phyloP scores from a whole-genome alignment of 1,140 invertebrate genomes.

The Zaprionus lachaisei region DNA sequence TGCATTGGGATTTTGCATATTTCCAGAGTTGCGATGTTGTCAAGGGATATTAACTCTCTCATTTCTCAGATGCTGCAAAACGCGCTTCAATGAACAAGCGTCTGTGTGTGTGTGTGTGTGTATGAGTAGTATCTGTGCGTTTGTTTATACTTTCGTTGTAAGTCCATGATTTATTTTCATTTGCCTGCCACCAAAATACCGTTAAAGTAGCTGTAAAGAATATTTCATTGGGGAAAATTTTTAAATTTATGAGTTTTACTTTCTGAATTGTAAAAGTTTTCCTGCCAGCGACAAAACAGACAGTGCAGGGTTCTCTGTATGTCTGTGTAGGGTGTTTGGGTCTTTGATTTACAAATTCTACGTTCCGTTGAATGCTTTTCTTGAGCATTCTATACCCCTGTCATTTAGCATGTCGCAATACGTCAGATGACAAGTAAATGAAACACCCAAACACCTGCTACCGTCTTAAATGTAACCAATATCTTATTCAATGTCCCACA shows the following conservation, averaged over 20 bases:
- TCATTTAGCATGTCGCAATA: constrained; percentile 58
- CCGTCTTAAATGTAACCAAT: constrained; percentile 17
- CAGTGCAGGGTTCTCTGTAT: background rate
- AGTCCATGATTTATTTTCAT: constrained; percentile 67
- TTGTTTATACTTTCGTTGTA: constrained; percentile 11
- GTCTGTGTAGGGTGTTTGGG: background rate
- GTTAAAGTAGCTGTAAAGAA: constrained; percentile 60
- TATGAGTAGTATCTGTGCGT: background rate
- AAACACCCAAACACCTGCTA: background rate
- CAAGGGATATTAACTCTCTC: constrained; percentile 36
- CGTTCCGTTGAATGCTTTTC: constrained; percentile 14
- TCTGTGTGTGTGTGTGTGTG: constrained; percentile 2
- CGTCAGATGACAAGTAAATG: constrained; percentile 61
- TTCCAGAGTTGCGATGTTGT: background rate
- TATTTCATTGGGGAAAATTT: constrained; percentile 69
- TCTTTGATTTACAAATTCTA: constrained; percentile 40
- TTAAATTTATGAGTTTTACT: constrained; percentile 69
- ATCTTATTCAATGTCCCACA: no score
- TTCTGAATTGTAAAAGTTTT: constrained; percentile 62
- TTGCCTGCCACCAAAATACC: constrained; percentile 62
- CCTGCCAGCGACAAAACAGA: background rate
- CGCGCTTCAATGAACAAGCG: constrained; percentile 14
- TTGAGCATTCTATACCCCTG: constrained; percentile 28
- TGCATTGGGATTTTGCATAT: background rate
- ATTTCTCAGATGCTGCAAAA: constrained; percentile 21